Evolutionary conservation across 2,888 invertebrate genomes (phyloP).

Genomic region (Quadroppia sp.): DNA sequence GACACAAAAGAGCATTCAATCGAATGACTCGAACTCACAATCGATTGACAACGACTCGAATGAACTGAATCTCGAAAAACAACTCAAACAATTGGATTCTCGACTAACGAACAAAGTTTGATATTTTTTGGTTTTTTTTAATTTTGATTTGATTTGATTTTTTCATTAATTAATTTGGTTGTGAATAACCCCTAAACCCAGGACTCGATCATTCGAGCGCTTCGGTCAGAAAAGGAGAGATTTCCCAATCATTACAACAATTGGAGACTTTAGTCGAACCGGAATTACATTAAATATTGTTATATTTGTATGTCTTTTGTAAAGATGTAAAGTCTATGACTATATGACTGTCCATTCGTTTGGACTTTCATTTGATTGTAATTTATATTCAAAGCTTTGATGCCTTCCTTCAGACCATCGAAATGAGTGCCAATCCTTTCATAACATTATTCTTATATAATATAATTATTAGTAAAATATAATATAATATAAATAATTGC

Average conservation of each 20-base stretch:
- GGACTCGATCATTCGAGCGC: slow-evolving; percentile 66
- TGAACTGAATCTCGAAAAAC: slow-evolving; percentile 62
- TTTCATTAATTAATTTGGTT: not conserved
- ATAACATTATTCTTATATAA: slow-evolving; percentile 12
- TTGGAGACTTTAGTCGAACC: slow-evolving; percentile 54
- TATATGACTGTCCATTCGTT: not conserved
- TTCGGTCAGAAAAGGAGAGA: slow-evolving; percentile 70
- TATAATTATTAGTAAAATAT: not conserved
- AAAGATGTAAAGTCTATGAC: not conserved
- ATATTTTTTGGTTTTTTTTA: too few species aligned
- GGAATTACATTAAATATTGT: not conserved
- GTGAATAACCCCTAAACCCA: slow-evolving; percentile 17
- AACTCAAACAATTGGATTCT: slow-evolving; percentile 67
- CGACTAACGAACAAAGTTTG: slow-evolving; percentile 57
- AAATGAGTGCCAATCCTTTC: slow-evolving; percentile 2
- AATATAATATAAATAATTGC: not conserved
- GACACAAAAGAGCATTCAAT: not conserved
- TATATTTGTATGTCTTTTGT: not conserved
- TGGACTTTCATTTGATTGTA: slow-evolving; percentile 2
- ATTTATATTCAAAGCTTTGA: not conserved
- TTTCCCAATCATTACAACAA: slow-evolving; percentile 64
- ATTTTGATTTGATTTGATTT: slow-evolving; percentile 3
- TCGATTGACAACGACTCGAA: slow-evolving; percentile 12
- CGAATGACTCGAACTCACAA: slow-evolving; percentile 17
- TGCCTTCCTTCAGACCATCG: not conserved